Base-by-base conservation (phyloP, 1,140 invertebrate species). In the Drosophila pruinosa region DNA sequence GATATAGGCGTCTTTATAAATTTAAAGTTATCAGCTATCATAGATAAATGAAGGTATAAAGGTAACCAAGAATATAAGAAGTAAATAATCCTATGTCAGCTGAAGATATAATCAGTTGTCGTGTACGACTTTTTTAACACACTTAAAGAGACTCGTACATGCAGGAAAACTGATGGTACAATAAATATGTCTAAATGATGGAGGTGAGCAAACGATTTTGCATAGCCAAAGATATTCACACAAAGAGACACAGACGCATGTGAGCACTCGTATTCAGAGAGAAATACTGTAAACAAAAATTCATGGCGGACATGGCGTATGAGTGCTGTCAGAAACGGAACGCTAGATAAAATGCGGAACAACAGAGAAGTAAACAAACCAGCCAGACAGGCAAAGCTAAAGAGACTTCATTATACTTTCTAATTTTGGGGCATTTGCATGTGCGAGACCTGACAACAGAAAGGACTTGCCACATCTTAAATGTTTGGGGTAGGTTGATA, bases 381-480 rank as follows among this genome's bases (percentile, higher is more conserved):
- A 75, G 45, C 64, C 53, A 61, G 53, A 45, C 26, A 65, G 39
- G 50, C 26, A 38, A 50, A 57, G 61, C 48, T 34, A 64, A 47
- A 74, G 69, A 74, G 63, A 81, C 73, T 81, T 81, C 70, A 81
- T 81, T 77, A 81, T 81, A 81, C 78, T 81, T 77, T 76, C 59
- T 81, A 81, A 81, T 81, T 81, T 57, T 58, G 38, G 38, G 52
- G 8, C 52, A 31, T 10, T 39, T 63, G 48, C 41, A 43, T 52
- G 36, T 31, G 47, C 39, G 34, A 62, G 21, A 24, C 22, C 39
- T 10, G 17, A 24, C 15, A 14, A 28, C 21, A 12, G 57, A 26
- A 26, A 39, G 31, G 21, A 6, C 24, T 15, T 36, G 8, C n/a
- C n/a, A 3, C 14, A 39, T 48, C 41, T 22, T 45, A 10, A 12